Base-by-base conservation (phyloP, 2,113 vertebrate genomes). In the Callithrix jacchus region DNA sequence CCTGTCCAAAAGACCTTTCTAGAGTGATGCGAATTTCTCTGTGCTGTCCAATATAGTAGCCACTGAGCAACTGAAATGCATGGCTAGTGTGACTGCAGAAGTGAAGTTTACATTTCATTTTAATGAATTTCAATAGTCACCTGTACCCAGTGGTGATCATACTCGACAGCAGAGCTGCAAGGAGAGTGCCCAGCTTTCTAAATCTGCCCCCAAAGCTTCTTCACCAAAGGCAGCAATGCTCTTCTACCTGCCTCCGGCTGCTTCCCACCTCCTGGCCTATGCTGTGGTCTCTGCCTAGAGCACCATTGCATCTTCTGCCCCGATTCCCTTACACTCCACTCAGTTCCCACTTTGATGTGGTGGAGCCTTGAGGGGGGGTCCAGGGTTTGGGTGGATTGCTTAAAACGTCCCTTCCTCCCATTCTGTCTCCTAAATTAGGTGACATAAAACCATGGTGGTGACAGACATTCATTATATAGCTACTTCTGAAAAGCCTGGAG, bases 221-320 rank as follows among this genome's bases (percentile, higher is more conserved):
- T 73, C 54, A 17, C 40, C 40, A 14, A 58, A 45, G 68, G 82
- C 11, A 76, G n/a, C 52, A 18, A 37, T 9, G 27, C 42, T 81
- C 70, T 5, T 25, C 85, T 10, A 32, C 2, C 30, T 32, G 49
- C 30, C 12, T n/a, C 1, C 18, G 47, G 70, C 56, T n/a, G 2
- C 56, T n/a, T 9, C n/a, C 45, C 16, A 9, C 32, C 18, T 45
- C 56, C 35, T 0, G 66, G 16, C 73, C 68, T 23, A 3, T 0
- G 0, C 32, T 7, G 11, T 0, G 5, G n/a, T 58, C 52, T 87
- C 13, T 1, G 17, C 20, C 42, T 16, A 52, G 45, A 47, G 42
- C 0, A 1, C 54, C 84, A 25, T 14, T 71, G 71, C 54, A 52
- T 17, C 54, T 32, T 70, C 81, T n/a, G 61, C 47, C 56, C n/a